These are phyloP conservation scores for Hippasteria phrygiana DNA, from an alignment of 53 echinoderm and acorn worm species.

Conservation along the genomic window DNA sequence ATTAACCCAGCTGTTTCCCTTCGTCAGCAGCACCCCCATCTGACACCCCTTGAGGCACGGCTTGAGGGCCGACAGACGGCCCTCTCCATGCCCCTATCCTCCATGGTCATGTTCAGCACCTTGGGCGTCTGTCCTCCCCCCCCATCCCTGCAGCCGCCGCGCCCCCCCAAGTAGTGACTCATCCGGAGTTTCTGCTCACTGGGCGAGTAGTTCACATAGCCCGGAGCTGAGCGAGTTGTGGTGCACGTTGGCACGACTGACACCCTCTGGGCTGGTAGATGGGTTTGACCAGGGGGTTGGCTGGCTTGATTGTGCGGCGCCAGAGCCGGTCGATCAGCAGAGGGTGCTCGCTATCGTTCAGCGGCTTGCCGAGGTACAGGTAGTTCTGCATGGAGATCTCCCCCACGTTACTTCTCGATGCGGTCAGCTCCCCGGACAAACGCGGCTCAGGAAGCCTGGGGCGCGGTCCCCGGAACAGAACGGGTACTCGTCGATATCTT, in stretches of 20 bases:
- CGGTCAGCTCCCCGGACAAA: neutral
- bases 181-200: neutral
- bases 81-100: constrained; percentile 47
- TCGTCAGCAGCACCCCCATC: neutral
- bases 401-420: neutral
- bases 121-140: no score
- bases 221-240: neutral
- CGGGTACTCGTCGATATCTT: constrained; percentile 43
- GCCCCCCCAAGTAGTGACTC: constrained; percentile 55
- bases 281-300: constrained; percentile 29
- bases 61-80: neutral
- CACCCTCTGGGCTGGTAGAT: constrained; percentile 6
- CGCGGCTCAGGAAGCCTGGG: constrained; percentile 12
- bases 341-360: neutral
- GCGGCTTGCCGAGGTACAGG: constrained; percentile 27
- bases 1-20: neutral
- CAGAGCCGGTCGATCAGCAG: constrained; percentile 17
- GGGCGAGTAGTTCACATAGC: neutral
- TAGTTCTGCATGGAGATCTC: constrained; percentile 42
- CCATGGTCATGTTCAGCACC: constrained; percentile 23
- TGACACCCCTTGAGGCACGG: neutral
- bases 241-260: neutral
- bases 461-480: neutral
- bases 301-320: constrained; percentile 1
- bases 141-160: constrained; percentile 29